A percentile compares a stretch with the other conserved stretches of the same genome.
These are phyloP conservation scores for Suncus etruscus DNA, from an alignment of 2,113 vertebrate genomes.

Conservation along the genomic window DNA sequence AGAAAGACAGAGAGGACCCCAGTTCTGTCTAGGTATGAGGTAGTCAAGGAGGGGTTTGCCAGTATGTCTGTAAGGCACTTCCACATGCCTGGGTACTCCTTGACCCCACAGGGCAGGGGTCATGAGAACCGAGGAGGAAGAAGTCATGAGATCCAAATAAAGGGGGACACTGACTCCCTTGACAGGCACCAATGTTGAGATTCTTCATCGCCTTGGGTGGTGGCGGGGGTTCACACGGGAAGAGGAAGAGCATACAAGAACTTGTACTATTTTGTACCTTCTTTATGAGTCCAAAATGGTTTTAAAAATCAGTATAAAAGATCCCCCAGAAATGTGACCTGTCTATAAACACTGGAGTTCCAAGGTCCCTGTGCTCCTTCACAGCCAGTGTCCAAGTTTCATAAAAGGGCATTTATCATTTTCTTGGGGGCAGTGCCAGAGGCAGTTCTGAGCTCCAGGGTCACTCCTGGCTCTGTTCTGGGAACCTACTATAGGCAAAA, in stretches of 20 bases:
- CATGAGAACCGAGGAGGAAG: constrained; percentile 9
- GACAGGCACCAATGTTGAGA: background rate
- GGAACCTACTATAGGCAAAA: too few relatives aligned
- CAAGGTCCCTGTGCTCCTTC: background rate
- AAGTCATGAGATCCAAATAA: constrained; percentile 39
- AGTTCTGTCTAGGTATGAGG: background rate
- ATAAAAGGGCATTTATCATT: too few relatives aligned
- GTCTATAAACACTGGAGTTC: background rate
- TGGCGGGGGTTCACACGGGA: background rate
- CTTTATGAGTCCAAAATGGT: constrained; percentile 23
- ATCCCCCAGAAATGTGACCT: background rate
- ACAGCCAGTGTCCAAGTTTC: background rate
- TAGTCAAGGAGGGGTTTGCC: background rate
- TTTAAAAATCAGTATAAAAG: constrained; percentile 30
- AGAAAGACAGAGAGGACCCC: constrained; percentile 14
- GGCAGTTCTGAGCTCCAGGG: too few relatives aligned
- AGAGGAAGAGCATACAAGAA: background rate
- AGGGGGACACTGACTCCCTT: background rate
- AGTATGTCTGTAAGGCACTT: background rate
- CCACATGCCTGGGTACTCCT: background rate
- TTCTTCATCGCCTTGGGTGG: background rate
- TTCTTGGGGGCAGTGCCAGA: too few relatives aligned
- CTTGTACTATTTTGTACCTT: constrained; percentile 4
- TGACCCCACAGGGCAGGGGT: constrained; percentile 47
- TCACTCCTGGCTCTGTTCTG: too few relatives aligned